Conservation (phyloP, 2,113 vertebrate genomes). For the Puma concolor region DNA sequence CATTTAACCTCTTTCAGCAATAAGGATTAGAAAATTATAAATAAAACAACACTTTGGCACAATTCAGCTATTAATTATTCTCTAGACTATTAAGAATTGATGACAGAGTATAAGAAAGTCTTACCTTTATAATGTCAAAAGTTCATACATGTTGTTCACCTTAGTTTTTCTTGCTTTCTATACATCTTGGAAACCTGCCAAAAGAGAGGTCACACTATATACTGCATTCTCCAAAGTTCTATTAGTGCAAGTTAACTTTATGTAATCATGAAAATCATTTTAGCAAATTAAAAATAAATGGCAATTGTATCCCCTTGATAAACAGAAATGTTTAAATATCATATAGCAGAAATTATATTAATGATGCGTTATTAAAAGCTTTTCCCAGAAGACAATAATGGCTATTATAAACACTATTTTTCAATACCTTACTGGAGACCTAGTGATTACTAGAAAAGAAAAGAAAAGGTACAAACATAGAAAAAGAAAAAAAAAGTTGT, state of each 20-base stretch:
- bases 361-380: neutral
- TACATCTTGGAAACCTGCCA: neutral
- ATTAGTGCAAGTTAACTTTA: neutral
- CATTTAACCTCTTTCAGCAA: neutral
- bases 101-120: neutral
- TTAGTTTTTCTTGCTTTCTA: neutral
- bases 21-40: conserved; percentile 1
- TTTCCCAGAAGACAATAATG: neutral
- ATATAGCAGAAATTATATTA: neutral
- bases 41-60: neutral
- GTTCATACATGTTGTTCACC: neutral
- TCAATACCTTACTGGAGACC: neutral
- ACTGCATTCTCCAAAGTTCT: neutral
- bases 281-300: neutral
- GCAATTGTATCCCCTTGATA: neutral
- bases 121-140: neutral
- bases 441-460: neutral
- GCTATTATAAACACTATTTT: neutral
- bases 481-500: neutral
- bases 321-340: neutral
- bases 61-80: neutral
- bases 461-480: neutral
- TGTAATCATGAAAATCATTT: neutral
- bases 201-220: neutral
- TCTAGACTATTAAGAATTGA: neutral